phyloP scores from a whole-genome alignment of 2,113 vertebrate genomes.

The Gymnarchus niloticus region DNA sequence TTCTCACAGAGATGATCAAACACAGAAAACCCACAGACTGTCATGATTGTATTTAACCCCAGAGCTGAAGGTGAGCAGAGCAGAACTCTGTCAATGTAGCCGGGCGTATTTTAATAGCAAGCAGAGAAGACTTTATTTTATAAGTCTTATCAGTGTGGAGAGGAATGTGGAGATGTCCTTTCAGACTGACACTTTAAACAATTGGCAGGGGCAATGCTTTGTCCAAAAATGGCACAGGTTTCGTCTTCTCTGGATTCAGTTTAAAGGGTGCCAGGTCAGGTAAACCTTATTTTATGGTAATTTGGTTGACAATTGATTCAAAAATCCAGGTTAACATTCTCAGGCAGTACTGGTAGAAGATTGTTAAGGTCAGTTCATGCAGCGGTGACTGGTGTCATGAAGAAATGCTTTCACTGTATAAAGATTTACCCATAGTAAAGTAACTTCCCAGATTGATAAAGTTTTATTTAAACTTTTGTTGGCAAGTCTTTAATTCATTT shows the following conservation, averaged over 20 bases:
- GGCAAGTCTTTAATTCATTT: no score
- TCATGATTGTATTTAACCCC: not conserved
- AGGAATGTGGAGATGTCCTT: conserved; percentile 1
- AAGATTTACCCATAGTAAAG: not conserved
- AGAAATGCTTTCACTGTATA: not conserved
- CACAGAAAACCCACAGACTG: not conserved
- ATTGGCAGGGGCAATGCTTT: not conserved
- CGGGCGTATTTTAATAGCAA: not conserved
- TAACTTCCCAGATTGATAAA: not conserved
- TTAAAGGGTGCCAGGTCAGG: conserved; percentile 8
- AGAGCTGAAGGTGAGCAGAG: not conserved
- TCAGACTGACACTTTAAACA: conserved; percentile 11
- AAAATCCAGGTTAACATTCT: not conserved
- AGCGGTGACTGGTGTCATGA: not conserved
- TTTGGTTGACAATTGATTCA: conserved; percentile 1
- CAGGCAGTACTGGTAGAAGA: not conserved
- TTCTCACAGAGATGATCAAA: not conserved
- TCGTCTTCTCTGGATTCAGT: not conserved
- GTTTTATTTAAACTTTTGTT: not conserved
- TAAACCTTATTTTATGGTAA: not conserved
- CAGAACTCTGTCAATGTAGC: not conserved
- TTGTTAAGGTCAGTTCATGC: not conserved
- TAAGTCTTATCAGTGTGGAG: conserved; percentile 13
- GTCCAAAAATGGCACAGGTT: not conserved
- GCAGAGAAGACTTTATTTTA: not conserved